Conservation (phyloP, 2,888 invertebrate genomes). For the Crocallis elinguaria region DNA sequence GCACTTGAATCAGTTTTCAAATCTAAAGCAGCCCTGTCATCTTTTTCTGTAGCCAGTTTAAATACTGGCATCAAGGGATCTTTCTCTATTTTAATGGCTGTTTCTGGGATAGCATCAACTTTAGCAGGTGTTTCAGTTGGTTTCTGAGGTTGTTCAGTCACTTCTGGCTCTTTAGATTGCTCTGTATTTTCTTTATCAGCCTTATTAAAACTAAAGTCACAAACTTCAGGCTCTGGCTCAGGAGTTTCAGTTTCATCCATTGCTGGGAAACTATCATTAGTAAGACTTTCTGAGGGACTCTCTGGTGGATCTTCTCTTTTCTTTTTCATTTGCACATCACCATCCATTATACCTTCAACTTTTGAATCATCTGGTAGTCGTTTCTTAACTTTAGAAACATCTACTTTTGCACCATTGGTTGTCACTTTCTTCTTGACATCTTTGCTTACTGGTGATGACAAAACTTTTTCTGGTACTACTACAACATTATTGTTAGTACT, state of each 20-base stretch:
- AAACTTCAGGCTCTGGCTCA: slow-evolving; percentile 76
- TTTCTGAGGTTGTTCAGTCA: slow-evolving; percentile 55
- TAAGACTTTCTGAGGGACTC: slow-evolving; percentile 93
- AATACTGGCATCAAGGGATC: slow-evolving; percentile 65
- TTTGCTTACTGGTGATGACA: slow-evolving; percentile 71
- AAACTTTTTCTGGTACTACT: slow-evolving; percentile 62
- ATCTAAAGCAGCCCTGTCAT: slow-evolving; percentile 70
- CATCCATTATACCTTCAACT: slow-evolving; percentile 84
- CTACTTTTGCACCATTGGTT: slow-evolving; percentile 74
- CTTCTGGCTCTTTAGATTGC: slow-evolving; percentile 67
- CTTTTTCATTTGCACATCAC: slow-evolving; percentile 86
- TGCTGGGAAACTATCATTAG: slow-evolving; percentile 93
- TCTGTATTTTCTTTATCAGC: slow-evolving; percentile 72
- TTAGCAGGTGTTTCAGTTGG: slow-evolving; percentile 68
- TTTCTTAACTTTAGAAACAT: slow-evolving; percentile 85
- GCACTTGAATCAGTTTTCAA: slow-evolving; percentile 69
- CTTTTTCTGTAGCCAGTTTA: slow-evolving; percentile 65
- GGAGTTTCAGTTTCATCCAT: slow-evolving; percentile 88
- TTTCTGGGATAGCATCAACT: slow-evolving; percentile 63
- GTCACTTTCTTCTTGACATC: slow-evolving; percentile 75
- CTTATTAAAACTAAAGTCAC: slow-evolving; percentile 80
- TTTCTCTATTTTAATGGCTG: slow-evolving; percentile 69
- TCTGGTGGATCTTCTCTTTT: slow-evolving; percentile 84
- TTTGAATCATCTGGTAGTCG: slow-evolving; percentile 84
- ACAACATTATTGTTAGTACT: slow-evolving; percentile 73